phyloP scores from a whole-genome alignment of 2,888 invertebrate genomes.

The Conchocele bisecta region DNA sequence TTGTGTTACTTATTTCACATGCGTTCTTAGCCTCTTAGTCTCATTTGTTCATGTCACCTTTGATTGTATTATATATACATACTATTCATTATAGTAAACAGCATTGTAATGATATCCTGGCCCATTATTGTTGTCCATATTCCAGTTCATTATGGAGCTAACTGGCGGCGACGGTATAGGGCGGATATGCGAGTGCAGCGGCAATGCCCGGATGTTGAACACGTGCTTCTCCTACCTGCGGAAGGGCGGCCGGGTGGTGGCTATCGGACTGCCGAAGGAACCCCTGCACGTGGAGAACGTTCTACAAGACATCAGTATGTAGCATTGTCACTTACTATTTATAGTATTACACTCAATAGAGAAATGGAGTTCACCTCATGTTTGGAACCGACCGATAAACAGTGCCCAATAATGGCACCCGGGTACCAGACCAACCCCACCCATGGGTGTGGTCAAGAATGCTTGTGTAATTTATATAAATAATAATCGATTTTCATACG shows the following conservation, averaged over 20 bases:
- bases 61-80: no score
- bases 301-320: slow-evolving; percentile 74
- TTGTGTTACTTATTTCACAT: no score
- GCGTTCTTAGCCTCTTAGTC: no score
- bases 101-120: neutral
- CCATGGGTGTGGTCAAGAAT: no score
- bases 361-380: neutral
- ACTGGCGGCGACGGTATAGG: slow-evolving; percentile 77
- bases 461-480: no score
- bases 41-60: no score
- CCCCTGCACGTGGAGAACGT: slow-evolving; percentile 77
- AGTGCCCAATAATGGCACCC: no score
- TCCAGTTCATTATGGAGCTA: slow-evolving; percentile 70
- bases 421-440: no score
- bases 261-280: slow-evolving; percentile 77
- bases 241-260: slow-evolving; percentile 76
- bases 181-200: slow-evolving; percentile 77
- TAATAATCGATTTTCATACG: no score
- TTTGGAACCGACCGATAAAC: neutral
- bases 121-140: neutral
- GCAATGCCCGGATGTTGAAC: slow-evolving; percentile 72
- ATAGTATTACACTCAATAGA: no score
- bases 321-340: neutral
- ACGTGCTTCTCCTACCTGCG: slow-evolving; percentile 72
- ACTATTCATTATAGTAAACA: no score